Base-by-base conservation (phyloP, 1,140 invertebrate species). In the Drosophila ercepeae region DNA sequence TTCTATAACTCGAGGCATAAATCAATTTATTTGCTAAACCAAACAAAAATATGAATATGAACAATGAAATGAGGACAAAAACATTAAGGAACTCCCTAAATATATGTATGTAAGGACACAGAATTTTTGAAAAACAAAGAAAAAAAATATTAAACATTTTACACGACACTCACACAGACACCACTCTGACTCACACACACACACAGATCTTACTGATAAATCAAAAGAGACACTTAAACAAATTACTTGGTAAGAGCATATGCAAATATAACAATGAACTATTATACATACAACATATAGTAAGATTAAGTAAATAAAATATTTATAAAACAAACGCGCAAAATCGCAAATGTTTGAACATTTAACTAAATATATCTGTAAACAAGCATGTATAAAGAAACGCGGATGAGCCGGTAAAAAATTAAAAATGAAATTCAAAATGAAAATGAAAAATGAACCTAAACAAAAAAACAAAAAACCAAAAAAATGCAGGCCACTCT, bases 201-300 rank as follows among this genome's bases (percentile, higher is more conserved):
- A 71, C n/a, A 63, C 52, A 68, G 54, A 74, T 36, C 58, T 54
- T 73, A 89, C 79, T 79, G 86, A 89, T 89, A 57, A 89, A 84
- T 89, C 75, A 89, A 84, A 89, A 73, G 48, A 72, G 55, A 64
- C 81, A 86, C 78, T 89, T 89, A 89, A 89, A 83, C 67, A 89
- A 89, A 76, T 89, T 89, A 89, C 54, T 67, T 86, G 75, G 53
- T 84, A 89, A 89, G 68, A 64, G 59, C 67, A 73, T 79, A 84
- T 76, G 84, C 78, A 89, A 89, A 89, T 79, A 89, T 78, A 88
- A 89, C 73, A 82, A 89, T 89, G 84, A 88, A 89, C 84, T 89
- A 88, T 89, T 88, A 86, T 86, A 86, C 65, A 89, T 82, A 89
- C 68, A 86, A 74, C 60, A 68, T 86, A 89, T 81, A 89, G 60